Base-by-base conservation (phyloP, 2,797 vertebrate genomes). In the Vespertilio murinus region DNA sequence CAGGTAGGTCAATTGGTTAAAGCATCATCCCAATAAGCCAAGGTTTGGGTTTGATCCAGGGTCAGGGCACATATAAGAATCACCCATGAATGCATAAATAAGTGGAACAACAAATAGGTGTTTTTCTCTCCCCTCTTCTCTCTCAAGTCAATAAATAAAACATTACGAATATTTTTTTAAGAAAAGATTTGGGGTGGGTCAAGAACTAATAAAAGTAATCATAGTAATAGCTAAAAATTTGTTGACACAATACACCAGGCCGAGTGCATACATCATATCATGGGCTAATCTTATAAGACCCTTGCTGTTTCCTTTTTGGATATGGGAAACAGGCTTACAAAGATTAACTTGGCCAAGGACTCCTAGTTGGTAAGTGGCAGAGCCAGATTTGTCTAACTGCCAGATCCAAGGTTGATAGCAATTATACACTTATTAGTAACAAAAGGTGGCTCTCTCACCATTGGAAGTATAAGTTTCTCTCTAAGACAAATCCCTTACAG, bases 151-250 rank as follows among this genome's bases (percentile, higher is more conserved):
- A 69, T 35, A 69, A 69, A 38, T 38, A 23, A 69, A 23, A 69
- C 28, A 69, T 38, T 35, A 69, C 38, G 22, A 5, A 67, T 67
- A 67, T 33, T 23, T 20, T 69, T 69, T 67, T 10, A 22, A 69
- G 33, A 20, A 69, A 94, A 94, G 54, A 70, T 90, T 75, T 54
- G 49, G 33, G 54, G 4, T 90, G 54, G 59, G 18, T 54, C 52
- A 95, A 95, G 22, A 87, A 79, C 14, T 88, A 74, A 65, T 80
- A 84, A 52, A 85, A 83, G 56, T 77, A 75, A 49, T 49, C 79
- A 67, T 23, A 67, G 28, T 64, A 83, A 87, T 38, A 84, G 38
- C 8, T 64, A 73, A 83, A 74, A 87, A 59, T 90, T 65, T 56
- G 90, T 92, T 56, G 73, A 77, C 69, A 84, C 25, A 47, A 78